phyloP scores from a whole-genome alignment of 2,113 vertebrate genomes.

The Oophaga pumilio region DNA sequence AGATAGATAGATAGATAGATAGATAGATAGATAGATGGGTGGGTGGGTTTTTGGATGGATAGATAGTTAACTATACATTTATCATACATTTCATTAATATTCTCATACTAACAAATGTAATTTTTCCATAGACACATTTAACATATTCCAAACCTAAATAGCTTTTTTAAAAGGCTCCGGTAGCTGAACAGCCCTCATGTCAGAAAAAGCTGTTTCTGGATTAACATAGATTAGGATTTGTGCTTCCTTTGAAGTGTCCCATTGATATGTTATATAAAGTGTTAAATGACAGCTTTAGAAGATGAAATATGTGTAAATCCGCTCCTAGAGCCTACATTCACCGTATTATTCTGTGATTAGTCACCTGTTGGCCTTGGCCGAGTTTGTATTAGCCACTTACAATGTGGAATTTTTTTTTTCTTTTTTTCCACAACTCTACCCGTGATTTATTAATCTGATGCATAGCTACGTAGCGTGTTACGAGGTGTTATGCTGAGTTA shows the following conservation, averaged over 20 bases:
- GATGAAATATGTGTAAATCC: conserved; percentile 1
- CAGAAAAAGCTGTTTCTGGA: conserved; percentile 31
- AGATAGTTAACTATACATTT: too few species aligned
- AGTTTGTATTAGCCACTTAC: neutral
- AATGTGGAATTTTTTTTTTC: neutral
- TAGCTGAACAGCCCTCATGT: neutral
- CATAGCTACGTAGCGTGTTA: neutral
- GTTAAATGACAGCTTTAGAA: conserved; percentile 5
- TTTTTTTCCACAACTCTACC: neutral
- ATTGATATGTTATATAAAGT: conserved; percentile 3
- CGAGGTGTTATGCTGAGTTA: neutral
- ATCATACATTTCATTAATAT: neutral
- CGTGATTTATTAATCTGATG: neutral
- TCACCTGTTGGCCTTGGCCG: neutral
- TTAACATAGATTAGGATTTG: conserved; percentile 22
- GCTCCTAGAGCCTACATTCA: neutral
- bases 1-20: too few species aligned
- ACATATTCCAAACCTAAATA: neutral
- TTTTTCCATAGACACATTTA: neutral
- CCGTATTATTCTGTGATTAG: neutral
- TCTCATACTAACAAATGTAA: neutral
- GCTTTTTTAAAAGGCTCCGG: neutral
- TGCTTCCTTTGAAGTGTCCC: conserved; percentile 17
- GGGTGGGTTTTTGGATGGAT: too few species aligned
- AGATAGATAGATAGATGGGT: too few species aligned